Evolutionary conservation across 2,113 vertebrate species (phyloP).

Genomic region (Sphyrna mokarran): DNA sequence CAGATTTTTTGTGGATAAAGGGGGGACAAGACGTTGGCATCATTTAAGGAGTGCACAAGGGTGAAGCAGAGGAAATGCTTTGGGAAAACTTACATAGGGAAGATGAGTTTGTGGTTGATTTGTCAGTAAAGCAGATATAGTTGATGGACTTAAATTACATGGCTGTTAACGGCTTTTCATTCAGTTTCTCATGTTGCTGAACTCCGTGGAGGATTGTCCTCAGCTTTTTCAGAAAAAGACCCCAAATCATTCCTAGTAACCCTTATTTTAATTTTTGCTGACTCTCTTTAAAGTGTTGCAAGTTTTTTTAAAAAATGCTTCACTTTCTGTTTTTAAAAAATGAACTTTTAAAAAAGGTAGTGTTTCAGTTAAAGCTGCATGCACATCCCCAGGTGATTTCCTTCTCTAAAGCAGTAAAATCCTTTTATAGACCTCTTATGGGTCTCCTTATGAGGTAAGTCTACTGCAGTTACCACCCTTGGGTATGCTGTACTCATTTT

Average conservation of each 20-base stretch:
- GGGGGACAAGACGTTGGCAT: too few relatives aligned
- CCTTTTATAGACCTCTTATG: not conserved
- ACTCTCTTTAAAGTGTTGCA: not conserved
- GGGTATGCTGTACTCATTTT: not conserved
- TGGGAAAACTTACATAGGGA: too few relatives aligned
- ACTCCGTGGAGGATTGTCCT: not conserved
- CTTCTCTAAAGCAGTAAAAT: not conserved
- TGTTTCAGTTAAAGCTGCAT: not conserved
- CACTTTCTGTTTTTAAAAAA: not conserved
- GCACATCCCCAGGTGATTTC: not conserved
- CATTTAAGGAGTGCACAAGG: too few relatives aligned
- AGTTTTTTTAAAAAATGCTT: not conserved
- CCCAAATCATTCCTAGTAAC: not conserved
- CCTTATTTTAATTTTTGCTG: not conserved
- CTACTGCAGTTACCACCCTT: not conserved
- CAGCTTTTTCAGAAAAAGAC: too few relatives aligned
- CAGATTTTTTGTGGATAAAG: too few relatives aligned
- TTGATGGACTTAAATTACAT: too few relatives aligned
- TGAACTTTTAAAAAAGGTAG: not conserved
- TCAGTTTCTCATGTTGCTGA: not conserved
- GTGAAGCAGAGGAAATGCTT: too few relatives aligned
- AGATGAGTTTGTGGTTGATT: too few relatives aligned
- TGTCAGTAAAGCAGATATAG: too few relatives aligned
- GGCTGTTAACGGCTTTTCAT: not conserved
- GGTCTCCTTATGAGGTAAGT: too few relatives aligned